Conservation (phyloP, 2,888 invertebrate species). For the Lottia gigantea region DNA sequence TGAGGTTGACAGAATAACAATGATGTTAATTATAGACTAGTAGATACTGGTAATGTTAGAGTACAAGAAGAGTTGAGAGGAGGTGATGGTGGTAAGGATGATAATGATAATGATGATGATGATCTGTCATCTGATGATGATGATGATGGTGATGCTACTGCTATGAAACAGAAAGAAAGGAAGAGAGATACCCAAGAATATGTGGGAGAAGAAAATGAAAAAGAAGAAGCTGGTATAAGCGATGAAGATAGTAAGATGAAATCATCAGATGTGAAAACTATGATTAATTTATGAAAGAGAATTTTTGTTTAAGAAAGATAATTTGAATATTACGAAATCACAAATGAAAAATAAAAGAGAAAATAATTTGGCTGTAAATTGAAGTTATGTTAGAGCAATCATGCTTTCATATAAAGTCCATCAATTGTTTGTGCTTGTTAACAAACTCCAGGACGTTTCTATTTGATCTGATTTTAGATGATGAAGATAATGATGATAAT, state of each 20-base stretch:
- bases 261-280: too few relatives aligned
- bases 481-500: constrained; percentile 68
- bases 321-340: too few relatives aligned
- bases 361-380: too few relatives aligned
- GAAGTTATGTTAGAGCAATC: too few relatives aligned
- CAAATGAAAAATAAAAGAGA: too few relatives aligned
- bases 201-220: constrained; percentile 70
- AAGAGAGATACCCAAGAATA: constrained; percentile 59
- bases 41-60: constrained; percentile 11
- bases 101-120: constrained; percentile 55
- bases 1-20: too few relatives aligned
- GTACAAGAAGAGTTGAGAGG: constrained; percentile 65
- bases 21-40: constrained; percentile 12
- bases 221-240: constrained; percentile 36
- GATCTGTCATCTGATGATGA: constrained; percentile 70
- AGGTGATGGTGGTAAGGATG: constrained; percentile 66
- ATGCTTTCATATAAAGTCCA: too few relatives aligned
- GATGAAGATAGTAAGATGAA: constrained; percentile 15
- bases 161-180: constrained; percentile 57
- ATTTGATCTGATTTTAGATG: constrained; percentile 45
- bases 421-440: too few relatives aligned
- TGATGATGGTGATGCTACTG: constrained; percentile 78
- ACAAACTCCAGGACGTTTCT: too few relatives aligned
- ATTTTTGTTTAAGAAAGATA: too few relatives aligned
- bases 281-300: too few relatives aligned